Conservation (phyloP, 1,140 invertebrate genomes). For the Ctenoplectra terminalis region DNA sequence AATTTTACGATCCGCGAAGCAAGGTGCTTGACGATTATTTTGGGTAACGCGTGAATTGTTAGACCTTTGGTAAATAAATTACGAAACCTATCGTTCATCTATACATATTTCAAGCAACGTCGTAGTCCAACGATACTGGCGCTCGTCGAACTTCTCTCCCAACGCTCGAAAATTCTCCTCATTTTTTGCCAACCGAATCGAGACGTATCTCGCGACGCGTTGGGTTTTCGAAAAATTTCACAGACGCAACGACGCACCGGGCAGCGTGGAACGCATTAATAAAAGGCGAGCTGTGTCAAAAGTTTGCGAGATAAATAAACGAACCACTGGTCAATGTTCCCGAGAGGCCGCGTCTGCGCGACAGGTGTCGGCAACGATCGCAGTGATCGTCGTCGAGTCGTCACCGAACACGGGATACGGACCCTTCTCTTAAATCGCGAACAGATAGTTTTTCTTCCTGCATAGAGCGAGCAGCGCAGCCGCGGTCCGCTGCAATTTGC, state of each 20-base stretch:
- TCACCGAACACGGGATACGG: constrained; percentile 58
- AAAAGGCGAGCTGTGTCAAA: background rate
- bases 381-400: constrained; percentile 60
- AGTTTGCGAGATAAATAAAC: constrained; percentile 14
- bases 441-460: constrained; percentile 72
- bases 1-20: too few relatives aligned
- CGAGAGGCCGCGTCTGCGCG: background rate
- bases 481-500: constrained; percentile 77
- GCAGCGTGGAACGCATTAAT: constrained; percentile 13
- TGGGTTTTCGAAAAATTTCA: background rate
- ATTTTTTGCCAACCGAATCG: background rate
- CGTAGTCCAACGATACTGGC: background rate
- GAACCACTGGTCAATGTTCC: background rate
- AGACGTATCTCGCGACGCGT: background rate
- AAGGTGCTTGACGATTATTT: too few relatives aligned
- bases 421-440: constrained; percentile 72
- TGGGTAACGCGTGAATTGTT: too few relatives aligned
- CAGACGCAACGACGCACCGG: background rate
- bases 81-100: too few relatives aligned
- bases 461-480: constrained; percentile 55
- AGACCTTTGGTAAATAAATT: too few relatives aligned
- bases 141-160: background rate
- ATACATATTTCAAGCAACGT: background rate
- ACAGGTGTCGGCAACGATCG: constrained; percentile 41
- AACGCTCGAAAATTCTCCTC: background rate